Conservation (phyloP, 2,113 vertebrate species). For the Uropsilus gracilis region DNA sequence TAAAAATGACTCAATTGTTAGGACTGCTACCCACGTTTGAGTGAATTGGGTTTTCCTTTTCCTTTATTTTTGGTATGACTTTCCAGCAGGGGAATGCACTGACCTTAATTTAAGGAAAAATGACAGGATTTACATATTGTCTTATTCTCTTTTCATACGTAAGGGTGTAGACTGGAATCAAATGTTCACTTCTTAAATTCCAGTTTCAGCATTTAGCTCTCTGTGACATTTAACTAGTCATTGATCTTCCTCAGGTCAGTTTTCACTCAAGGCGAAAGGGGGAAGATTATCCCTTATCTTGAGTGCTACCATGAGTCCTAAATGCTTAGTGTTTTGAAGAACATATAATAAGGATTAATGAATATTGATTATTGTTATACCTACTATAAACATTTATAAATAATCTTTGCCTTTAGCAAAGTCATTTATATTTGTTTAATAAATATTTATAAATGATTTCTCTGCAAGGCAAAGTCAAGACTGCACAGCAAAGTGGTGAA, state of each 20-base stretch:
- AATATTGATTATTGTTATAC: not conserved
- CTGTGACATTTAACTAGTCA: not conserved
- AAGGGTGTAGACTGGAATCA: not conserved
- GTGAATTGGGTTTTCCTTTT: not conserved
- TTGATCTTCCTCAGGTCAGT: not conserved
- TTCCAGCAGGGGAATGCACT: not conserved
- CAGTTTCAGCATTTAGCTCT: not conserved
- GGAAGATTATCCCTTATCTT: not conserved
- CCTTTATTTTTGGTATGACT: not conserved
- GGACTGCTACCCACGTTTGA: not conserved
- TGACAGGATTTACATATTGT: not conserved
- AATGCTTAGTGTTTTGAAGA: not conserved
- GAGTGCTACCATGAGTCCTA: not conserved
- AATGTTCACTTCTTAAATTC: not conserved
- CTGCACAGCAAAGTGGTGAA: not conserved
- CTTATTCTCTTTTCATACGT: not conserved
- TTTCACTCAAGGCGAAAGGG: not conserved
- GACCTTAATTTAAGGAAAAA: not conserved
- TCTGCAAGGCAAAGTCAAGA: not conserved
- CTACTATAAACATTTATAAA: not conserved
- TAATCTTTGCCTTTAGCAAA: conserved; percentile 13
- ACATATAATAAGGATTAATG: not conserved
- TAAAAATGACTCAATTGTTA: conserved; percentile 1
- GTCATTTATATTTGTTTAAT: conserved; percentile 35
- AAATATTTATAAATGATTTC: conserved; percentile 26